Percentiles rank a stretch among this genome's conserved stretches.
Conservation (phyloP, 2,888 invertebrate species). For the Mythimna albipuncta region DNA sequence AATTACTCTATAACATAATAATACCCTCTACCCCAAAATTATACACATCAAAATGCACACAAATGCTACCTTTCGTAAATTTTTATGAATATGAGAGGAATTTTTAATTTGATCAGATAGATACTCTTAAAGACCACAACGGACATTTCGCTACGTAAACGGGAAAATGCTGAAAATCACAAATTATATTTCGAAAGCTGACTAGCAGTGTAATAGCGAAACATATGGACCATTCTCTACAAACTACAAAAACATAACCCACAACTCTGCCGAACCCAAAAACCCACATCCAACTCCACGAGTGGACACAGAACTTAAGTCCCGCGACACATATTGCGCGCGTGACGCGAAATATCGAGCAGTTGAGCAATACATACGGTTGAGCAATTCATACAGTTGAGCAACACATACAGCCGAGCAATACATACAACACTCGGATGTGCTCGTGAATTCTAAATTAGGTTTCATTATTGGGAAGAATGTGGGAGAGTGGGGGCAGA, state of each 20-base stretch:
- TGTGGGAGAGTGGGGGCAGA: too few species aligned
- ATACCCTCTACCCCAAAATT: too few species aligned
- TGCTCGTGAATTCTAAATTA: constrained; percentile 63
- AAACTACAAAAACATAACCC: not conserved
- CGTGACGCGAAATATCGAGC: constrained; percentile 75
- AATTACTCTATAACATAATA: too few species aligned
- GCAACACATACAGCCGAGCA: constrained; percentile 52
- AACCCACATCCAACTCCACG: constrained; percentile 15
- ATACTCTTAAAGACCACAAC: too few species aligned
- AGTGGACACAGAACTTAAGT: constrained; percentile 57
- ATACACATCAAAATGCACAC: too few species aligned
- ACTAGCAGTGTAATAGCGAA: not conserved
- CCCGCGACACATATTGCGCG: constrained; percentile 75
- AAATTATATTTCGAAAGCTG: too few species aligned
- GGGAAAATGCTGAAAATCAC: too few species aligned
- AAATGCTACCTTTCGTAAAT: too few species aligned
- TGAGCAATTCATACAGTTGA: constrained; percentile 53
- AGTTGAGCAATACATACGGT: constrained; percentile 56
- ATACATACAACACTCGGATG: constrained; percentile 62
- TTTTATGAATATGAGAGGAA: too few species aligned
- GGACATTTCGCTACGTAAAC: too few species aligned
- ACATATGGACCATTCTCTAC: not conserved
- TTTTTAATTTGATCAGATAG: too few species aligned
- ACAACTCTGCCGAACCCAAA: constrained; percentile 12
- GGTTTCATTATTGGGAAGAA: constrained; percentile 63